Evolutionary conservation across 2,113 vertebrate species (phyloP).

Genomic region (Gobio gobio): DNA sequence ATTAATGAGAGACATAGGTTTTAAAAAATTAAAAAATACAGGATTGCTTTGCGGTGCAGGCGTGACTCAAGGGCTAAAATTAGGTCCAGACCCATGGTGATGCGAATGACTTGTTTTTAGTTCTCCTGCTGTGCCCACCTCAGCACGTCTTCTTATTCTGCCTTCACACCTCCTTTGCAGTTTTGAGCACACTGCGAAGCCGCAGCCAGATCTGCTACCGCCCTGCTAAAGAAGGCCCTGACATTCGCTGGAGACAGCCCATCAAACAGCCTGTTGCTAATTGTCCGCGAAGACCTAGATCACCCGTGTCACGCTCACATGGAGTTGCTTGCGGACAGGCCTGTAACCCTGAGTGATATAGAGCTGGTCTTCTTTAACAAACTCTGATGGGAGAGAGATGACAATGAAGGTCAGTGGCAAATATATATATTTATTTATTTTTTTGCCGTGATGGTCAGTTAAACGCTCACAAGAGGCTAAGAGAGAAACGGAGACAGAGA

Average conservation of each 20-base stretch:
- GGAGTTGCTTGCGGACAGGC: constrained; percentile 30
- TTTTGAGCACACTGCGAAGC: constrained; percentile 18
- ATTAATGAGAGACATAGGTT: constrained; percentile 2
- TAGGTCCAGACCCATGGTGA: constrained; percentile 44
- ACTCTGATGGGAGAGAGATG: constrained; percentile 42
- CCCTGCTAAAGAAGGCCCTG: constrained; percentile 32
- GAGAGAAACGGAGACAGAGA: constrained; percentile 26
- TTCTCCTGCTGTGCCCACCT: constrained; percentile 42
- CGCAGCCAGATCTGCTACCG: constrained; percentile 23
- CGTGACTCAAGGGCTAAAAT: constrained; percentile 50
- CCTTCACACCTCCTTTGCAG: constrained; percentile 47
- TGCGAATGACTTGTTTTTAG: constrained; percentile 48
- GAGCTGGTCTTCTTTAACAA: constrained; percentile 32
- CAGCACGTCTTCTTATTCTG: constrained; percentile 41
- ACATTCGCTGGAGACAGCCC: constrained; percentile 49
- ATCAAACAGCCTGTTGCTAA: constrained; percentile 52
- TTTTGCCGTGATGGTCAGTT: constrained; percentile 37
- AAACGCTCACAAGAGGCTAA: constrained; percentile 27
- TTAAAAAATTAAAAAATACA: constrained; percentile 11
- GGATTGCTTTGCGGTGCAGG: neutral
- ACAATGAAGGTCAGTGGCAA: constrained; percentile 34
- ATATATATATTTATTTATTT: constrained; percentile 34
- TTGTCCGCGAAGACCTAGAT: constrained; percentile 47
- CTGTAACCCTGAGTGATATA: constrained; percentile 42
- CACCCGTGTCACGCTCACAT: constrained; percentile 4